phyloP scores from a whole-genome alignment of 2,888 invertebrate species.

The Torymus aiolomorphi region DNA sequence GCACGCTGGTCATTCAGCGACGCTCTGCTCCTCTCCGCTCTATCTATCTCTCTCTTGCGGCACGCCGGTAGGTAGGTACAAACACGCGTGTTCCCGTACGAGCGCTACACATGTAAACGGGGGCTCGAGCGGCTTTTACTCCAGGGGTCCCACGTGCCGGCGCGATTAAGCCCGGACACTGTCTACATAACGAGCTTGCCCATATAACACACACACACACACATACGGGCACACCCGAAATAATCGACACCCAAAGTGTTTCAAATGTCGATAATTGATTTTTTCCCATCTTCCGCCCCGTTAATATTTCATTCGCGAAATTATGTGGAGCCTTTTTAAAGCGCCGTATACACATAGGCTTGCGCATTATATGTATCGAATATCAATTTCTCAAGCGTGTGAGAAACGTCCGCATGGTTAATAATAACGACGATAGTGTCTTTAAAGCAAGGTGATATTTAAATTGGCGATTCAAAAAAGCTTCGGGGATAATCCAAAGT shows the following conservation, averaged over 20 bases:
- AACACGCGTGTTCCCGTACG: constrained; percentile 45
- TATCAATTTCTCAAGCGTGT: no score
- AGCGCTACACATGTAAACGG: constrained; percentile 51
- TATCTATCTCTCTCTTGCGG: constrained; percentile 7
- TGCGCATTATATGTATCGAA: no score
- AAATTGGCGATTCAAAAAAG: no score
- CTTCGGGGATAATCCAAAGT: background rate
- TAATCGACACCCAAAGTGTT: constrained; percentile 35
- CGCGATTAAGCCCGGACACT: constrained; percentile 54
- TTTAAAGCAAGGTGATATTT: no score
- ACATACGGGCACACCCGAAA: constrained; percentile 10
- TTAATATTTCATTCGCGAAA: constrained; percentile 15
- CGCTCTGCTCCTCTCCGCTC: constrained; percentile 20
- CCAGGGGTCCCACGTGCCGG: constrained; percentile 53
- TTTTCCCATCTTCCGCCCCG: constrained; percentile 38
- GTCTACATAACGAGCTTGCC: constrained; percentile 52
- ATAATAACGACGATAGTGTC: no score
- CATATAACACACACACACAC: background rate
- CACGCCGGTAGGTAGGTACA: constrained; percentile 22
- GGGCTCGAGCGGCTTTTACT: constrained; percentile 59
- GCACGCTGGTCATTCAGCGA: constrained; percentile 37
- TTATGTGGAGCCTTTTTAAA: background rate
- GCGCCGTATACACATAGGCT: background rate
- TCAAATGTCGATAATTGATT: constrained; percentile 43
- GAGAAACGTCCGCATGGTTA: background rate